Evolutionary conservation across 2,888 invertebrate genomes (phyloP).

Genomic region (Andrena trimmerana): DNA sequence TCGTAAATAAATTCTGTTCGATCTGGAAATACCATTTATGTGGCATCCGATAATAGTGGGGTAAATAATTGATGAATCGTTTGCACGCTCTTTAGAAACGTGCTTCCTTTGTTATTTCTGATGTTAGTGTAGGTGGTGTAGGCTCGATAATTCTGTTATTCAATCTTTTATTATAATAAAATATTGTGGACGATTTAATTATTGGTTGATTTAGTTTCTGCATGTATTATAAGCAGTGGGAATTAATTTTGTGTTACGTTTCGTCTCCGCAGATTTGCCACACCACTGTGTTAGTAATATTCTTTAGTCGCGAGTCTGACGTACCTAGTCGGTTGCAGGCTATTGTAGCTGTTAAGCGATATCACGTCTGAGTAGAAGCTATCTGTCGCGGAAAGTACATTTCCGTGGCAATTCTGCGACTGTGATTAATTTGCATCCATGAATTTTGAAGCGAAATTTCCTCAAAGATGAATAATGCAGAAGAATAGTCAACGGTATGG

Average conservation of each 20-base stretch:
- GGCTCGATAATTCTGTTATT: no score
- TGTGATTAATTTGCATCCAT: neutral
- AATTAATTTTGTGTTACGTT: no score
- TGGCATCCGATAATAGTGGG: neutral
- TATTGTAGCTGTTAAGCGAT: neutral
- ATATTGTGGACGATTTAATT: no score
- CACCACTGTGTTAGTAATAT: neutral
- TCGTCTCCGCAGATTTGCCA: no score
- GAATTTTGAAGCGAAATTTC: neutral
- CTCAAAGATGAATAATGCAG: neutral
- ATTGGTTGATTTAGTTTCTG: no score
- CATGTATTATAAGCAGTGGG: no score
- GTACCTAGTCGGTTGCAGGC: neutral
- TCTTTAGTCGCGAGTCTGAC: neutral
- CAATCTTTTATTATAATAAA: no score
- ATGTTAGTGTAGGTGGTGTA: no score
- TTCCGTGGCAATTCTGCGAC: neutral
- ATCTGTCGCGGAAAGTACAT: neutral
- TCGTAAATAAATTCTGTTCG: slow-evolving; percentile 34
- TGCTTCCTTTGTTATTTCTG: no score
- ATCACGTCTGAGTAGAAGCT: neutral
- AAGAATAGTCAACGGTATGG: neutral
- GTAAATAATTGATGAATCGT: neutral
- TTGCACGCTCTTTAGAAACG: neutral
- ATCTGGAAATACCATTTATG: neutral